Evolutionary conservation across 2,888 invertebrate species (phyloP).

Genomic region (Mesorhabditis spiculigera): DNA sequence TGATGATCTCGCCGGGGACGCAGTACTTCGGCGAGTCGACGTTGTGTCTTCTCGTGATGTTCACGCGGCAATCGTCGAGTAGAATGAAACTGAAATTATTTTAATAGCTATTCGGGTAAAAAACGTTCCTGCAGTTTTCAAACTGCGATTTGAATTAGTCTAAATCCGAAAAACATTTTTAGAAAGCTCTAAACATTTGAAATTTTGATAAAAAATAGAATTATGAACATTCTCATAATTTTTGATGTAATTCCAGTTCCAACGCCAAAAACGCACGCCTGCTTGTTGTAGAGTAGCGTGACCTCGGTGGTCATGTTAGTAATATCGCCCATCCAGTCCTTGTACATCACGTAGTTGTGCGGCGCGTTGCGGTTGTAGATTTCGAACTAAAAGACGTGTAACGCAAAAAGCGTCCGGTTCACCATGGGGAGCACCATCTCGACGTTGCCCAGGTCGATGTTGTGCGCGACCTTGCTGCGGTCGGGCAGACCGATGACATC

Average conservation of each 20-base stretch:
- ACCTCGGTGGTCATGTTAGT: constrained; percentile 10
- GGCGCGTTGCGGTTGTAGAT: constrained; percentile 15
- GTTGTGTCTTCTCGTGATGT: neutral
- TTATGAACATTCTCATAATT: no score
- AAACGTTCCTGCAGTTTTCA: no score
- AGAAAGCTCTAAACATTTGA: no score
- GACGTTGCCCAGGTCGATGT: constrained; percentile 9
- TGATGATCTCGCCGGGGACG: neutral
- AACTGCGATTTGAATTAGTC: no score
- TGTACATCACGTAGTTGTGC: constrained; percentile 12
- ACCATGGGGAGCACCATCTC: constrained; percentile 5
- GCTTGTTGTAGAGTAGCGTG: constrained; percentile 9
- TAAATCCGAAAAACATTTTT: no score
- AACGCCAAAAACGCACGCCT: constrained; percentile 1
- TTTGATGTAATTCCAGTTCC: no score
- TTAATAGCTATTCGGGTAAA: no score
- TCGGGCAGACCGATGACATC: constrained; percentile 12
- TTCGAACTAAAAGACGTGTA: constrained; percentile 7
- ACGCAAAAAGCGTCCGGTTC: neutral
- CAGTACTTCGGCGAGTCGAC: neutral
- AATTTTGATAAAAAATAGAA: no score
- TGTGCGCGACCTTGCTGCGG: constrained; percentile 7
- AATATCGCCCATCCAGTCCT: constrained; percentile 15
- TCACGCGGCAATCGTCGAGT: neutral
- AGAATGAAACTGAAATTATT: neutral